Base-by-base conservation (phyloP, 2,888 invertebrate genomes). In the Penaeus monodon region DNA sequence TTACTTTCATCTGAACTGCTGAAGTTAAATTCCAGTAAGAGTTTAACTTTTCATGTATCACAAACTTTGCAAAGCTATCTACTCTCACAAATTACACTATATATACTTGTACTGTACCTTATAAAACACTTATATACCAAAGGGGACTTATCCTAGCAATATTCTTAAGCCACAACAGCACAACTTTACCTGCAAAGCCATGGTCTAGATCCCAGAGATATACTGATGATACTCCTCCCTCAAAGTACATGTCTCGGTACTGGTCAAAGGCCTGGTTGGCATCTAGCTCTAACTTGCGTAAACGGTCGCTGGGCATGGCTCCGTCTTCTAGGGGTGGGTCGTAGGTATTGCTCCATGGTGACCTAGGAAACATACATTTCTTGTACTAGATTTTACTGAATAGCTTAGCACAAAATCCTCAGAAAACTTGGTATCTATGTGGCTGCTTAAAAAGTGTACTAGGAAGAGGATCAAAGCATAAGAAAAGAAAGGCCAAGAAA, bases 181-280 rank as follows among this genome's bases (percentile, higher is more conserved):
- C 73, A 77, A 77, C 38, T 17, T 82, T 33, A 94, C 96, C 96
- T 91, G 98, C 99, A 94, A 99, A 99, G 10, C 99, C 99, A 93
- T 97, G 97, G 92, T 99, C 99, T 92, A 99, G 94, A 92, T 99
- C 99, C 99, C 99, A 99, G 90, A 99, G 94, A 93, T 99, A 99
- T 7, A 99, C 99, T 12, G 99, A 99, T 29, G 99, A 99, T 0
- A 99, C 98, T 1, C 99, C 99, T 84, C 99, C 99, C 93, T 99
- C 99, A 93, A 98, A 99, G 93, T 99, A 99, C 96, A 99, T 97
- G 93, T 99, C 99, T 92, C 99, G 95, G 92, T 99, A 99, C 92
- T 98, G 98, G 93, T 99, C 99, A 92, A 99, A 99, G 24, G 99
- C 99, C 92, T 97, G 96, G 93, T 99, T 99, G 0, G 99, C 99